Evolutionary conservation across 2,888 invertebrate species (phyloP).

Genomic region (Tubulanus polymorphus): DNA sequence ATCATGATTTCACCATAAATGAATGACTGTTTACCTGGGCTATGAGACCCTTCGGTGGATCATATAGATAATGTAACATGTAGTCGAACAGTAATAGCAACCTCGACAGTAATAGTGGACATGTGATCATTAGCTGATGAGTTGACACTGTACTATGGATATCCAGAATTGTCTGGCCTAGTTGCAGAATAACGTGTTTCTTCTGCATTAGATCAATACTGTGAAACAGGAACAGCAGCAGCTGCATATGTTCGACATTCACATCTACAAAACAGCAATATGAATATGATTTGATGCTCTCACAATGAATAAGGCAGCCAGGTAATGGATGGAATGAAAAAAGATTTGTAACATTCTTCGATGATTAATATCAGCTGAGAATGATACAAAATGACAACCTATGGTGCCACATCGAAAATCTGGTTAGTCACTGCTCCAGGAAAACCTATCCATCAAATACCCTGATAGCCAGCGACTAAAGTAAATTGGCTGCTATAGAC

Average conservation of each 20-base stretch:
- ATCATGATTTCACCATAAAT: too few species aligned
- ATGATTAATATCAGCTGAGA: too few species aligned
- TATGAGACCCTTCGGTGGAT: constrained; percentile 63
- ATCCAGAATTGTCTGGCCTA: constrained; percentile 44
- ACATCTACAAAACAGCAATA: constrained; percentile 64
- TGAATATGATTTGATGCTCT: too few species aligned
- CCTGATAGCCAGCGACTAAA: too few species aligned
- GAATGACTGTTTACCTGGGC: constrained; percentile 36
- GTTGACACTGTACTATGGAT: not conserved
- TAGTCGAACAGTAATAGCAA: constrained; percentile 86
- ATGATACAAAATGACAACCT: too few species aligned
- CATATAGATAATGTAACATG: constrained; percentile 90
- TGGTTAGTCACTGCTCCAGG: too few species aligned
- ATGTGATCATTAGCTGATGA: constrained; percentile 29
- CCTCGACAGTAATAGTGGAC: constrained; percentile 58
- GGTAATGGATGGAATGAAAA: too few species aligned
- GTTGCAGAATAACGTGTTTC: constrained; percentile 77
- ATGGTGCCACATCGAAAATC: too few species aligned
- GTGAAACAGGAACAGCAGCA: constrained; percentile 89
- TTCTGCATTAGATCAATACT: constrained; percentile 94
- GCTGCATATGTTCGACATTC: constrained; percentile 92
- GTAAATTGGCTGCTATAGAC: too few species aligned
- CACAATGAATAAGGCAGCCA: too few species aligned
- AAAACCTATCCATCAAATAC: too few species aligned
- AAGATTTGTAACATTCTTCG: too few species aligned